Evolutionary conservation across 2,797 vertebrate species (phyloP).

Genomic region (Betta splendens): DNA sequence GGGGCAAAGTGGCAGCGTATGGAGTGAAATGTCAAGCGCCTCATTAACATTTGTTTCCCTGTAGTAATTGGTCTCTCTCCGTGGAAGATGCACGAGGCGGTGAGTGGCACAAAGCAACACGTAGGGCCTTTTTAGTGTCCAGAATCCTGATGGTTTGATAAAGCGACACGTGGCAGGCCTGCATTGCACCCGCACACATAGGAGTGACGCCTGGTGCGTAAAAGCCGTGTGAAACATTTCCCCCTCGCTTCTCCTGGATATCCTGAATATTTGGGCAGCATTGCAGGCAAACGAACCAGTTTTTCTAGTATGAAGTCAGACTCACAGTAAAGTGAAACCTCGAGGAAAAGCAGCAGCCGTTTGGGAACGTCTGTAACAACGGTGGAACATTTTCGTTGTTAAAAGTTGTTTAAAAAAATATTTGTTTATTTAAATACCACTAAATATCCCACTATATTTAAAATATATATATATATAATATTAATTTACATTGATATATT

Average conservation of each 20-base stretch:
- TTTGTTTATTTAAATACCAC: too few relatives aligned
- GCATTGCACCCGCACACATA: background rate
- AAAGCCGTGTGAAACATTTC: too few relatives aligned
- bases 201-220: background rate
- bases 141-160: too few relatives aligned
- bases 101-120: too few relatives aligned
- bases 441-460: too few relatives aligned
- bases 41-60: slow-evolving; percentile 80
- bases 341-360: too few relatives aligned
- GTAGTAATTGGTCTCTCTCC: slow-evolving; percentile 68
- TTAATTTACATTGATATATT: too few relatives aligned
- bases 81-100: slow-evolving; percentile 19
- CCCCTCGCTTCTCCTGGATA: background rate
- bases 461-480: too few relatives aligned
- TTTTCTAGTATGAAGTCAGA: slow-evolving; percentile 29
- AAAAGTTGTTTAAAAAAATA: too few relatives aligned
- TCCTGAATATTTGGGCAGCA: background rate
- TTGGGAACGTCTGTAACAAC: too few relatives aligned
- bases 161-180: background rate
- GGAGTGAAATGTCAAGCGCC: slow-evolving; percentile 81
- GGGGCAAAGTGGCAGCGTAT: slow-evolving; percentile 66
- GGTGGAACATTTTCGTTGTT: too few relatives aligned
- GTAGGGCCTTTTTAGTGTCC: too few relatives aligned
- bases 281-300: slow-evolving; percentile 26
- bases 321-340: background rate